Base-by-base conservation (phyloP, 1,140 invertebrate species). In the Oedothorax gibbosus region DNA sequence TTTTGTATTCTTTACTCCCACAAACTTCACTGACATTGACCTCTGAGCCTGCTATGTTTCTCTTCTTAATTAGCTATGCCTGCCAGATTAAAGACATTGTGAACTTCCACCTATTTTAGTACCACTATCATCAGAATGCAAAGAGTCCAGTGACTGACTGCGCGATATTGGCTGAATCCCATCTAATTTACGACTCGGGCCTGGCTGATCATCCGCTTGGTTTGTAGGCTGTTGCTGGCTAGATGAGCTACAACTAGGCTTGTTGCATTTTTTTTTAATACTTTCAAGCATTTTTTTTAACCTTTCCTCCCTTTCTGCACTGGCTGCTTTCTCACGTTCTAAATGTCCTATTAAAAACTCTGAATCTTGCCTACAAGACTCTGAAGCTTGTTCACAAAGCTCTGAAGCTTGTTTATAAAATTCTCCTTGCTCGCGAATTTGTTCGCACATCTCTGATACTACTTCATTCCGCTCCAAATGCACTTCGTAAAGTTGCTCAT, bases 41-140 rank as follows among this genome's bases (percentile, higher is more conserved):
- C 56, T 57, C 56, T 15, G 56, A 57, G 56, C 56, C 56, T 57
- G 56, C 56, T 57, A 57, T 57, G 56, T 15, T 57, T 57, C 56
- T 57, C 56, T 57, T 57, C 56, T 57, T 57, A 57, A 57, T 57
- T 57, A 57, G 56, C 56, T 57, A 57, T 57, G 56, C 56, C 9
- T 57, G 9, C 9, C 15, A 15, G 56, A 10, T 15, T 15, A 11
- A 11, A 14, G 57, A 62, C 57, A 62, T 62, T 62, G 57, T 7
- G 57, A 62, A 4, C 7, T 62, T 14, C 57, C 18, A 5, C 14
- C 6, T 62, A 62, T 8, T 66, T 66, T 21, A 66, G 35, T 8
- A 66, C 35, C 65, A 66, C 65, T 66, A 66, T 20, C 65, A 21
- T 66, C 35, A 66, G 65, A 66, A 66, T 35, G 14, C 35, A 66